Evolutionary conservation across 64 coral and sea anemone genomes (phyloP), one percentile per base, ranked within the genome.

Genomic region (Pachyseris speciosa): DNA sequence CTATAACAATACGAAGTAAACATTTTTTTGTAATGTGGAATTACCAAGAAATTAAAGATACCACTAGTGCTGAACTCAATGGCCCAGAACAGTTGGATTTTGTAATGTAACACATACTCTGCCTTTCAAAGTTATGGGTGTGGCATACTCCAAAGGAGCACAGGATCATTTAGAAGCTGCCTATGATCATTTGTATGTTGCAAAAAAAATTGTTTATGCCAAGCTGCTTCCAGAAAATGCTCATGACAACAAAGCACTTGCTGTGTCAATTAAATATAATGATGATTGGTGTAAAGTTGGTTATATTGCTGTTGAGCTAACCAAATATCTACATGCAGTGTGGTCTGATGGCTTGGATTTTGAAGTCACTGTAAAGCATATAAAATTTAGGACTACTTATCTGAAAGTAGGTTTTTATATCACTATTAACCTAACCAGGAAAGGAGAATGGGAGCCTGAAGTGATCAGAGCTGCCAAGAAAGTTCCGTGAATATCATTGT

Each of bases 381-480:
- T n/a, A n/a, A n/a, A n/a, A n/a, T n/a, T n/a, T n/a, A n/a, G n/a
- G n/a, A n/a, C n/a, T n/a, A n/a, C n/a, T n/a, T n/a, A n/a, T n/a
- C n/a, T n/a, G 25, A 70, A 29, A 70, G 7, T 28, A 25, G 79
- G 53, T 34, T 83, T 83, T 60, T 83, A 83, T 32, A 30, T 61
- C 24, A 83, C 79, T 32, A 53, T 83, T 61, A 53, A 83, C 27
- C 22, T 83, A 16, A 60, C 79, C 28, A 83, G 34, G 58, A 59
- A 36, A 24, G 79, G 51, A 24, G 51, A 59, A n/a, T 83, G 79
- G 79, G 52, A 83, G 51, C 26, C 39, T 24, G 45, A 83, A 83
- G 79, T 83, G 39, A 60, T 83, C 33, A 59, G 22, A 59, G 79
- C 79, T 32, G 58, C 45, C 53, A 83, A 60, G 29, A 60, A 59